Evolutionary conservation across 2,888 invertebrate species (phyloP).

Genomic region (Eutolmus rufibarbis): DNA sequence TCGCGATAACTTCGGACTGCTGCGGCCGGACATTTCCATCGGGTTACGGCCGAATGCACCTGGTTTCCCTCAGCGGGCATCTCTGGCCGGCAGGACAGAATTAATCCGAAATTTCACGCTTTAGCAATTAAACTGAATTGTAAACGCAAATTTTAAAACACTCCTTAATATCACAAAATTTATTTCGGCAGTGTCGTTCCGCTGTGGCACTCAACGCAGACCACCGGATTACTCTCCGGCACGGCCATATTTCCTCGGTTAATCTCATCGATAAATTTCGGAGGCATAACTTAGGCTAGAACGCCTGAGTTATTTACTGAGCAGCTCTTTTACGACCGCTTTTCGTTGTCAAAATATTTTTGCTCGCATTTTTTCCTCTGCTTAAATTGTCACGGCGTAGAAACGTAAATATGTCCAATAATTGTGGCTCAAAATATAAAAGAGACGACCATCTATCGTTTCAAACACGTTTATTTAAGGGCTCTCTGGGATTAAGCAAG

Average conservation of each 20-base stretch:
- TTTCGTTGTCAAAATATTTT: slow-evolving; percentile 30
- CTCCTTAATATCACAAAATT: slow-evolving; percentile 9
- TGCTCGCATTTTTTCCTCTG: neutral
- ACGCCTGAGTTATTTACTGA: neutral
- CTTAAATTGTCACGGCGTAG: slow-evolving; percentile 9
- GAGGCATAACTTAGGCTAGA: neutral
- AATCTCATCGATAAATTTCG: slow-evolving; percentile 25
- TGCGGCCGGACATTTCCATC: neutral
- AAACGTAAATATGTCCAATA: neutral
- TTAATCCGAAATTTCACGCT: neutral
- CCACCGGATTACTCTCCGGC: neutral
- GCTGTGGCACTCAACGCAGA: neutral
- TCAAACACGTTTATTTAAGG: neutral
- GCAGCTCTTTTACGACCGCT: neutral
- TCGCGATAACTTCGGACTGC: neutral
- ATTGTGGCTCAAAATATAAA: neutral
- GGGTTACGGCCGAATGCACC: neutral
- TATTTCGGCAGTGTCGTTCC: neutral
- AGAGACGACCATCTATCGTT: neutral
- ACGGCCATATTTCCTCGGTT: neutral
- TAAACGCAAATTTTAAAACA: slow-evolving; percentile 28
- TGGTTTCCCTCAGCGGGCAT: neutral
- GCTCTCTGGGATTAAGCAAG: neutral
- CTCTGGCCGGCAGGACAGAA: neutral
- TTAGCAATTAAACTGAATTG: slow-evolving; percentile 18